Percentiles rank a stretch among this genome's conserved stretches.
Conservation (phyloP, 64 coral and sea anemone species). For the Astreopora myriophthalma region DNA sequence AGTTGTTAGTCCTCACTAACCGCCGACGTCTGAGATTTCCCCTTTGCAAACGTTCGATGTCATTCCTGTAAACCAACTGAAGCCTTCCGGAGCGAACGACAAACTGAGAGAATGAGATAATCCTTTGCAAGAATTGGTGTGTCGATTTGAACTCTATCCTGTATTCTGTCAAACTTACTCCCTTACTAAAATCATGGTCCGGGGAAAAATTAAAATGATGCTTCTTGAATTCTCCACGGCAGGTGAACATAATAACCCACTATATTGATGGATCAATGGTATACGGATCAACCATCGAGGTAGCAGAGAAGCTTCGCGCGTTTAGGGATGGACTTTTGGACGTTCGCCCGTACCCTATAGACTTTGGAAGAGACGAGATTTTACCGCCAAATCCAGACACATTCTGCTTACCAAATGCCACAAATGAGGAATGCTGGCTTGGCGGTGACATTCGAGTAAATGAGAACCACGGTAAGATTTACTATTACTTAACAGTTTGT, state of each 20-base stretch:
- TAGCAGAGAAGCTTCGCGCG: neutral
- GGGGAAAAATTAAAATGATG: no score
- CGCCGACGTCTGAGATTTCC: no score
- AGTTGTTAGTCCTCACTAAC: no score
- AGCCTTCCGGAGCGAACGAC: no score
- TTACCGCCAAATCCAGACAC: neutral
- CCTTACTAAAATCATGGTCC: no score
- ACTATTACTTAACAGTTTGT: no score
- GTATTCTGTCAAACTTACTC: no score
- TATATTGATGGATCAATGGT: slow-evolving; percentile 15
- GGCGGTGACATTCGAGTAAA: slow-evolving; percentile 44
- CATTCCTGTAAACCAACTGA: no score
- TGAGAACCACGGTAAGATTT: slow-evolving; percentile 60
- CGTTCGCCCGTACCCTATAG: neutral
- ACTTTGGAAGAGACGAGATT: neutral
- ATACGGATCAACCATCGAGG: neutral
- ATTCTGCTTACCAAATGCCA: slow-evolving; percentile 21
- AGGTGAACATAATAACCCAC: neutral
- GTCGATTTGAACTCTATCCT: no score
- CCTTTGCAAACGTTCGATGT: no score
- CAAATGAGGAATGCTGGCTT: neutral
- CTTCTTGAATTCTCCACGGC: neutral
- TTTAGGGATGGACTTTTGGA: neutral
- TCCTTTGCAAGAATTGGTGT: no score
- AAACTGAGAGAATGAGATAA: no score